Conservation (phyloP, 2,113 vertebrate species). For the Otis tarda region DNA sequence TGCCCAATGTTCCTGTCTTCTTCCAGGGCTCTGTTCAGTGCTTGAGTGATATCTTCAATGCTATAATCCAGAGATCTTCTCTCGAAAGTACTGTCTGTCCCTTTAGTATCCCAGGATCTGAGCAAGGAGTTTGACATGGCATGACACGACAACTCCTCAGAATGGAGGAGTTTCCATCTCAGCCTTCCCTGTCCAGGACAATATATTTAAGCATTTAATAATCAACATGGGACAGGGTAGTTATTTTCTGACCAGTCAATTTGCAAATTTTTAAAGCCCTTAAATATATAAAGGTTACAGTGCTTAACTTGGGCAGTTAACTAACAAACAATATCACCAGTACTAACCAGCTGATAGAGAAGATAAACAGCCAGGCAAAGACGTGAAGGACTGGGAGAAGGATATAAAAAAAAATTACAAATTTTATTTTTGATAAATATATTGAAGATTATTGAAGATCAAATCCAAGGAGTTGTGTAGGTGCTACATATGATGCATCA, state of each 20-base stretch:
- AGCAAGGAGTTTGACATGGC: not conserved
- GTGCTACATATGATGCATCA: not conserved
- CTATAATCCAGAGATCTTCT: not conserved
- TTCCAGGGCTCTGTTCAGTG: not conserved
- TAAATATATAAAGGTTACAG: not conserved
- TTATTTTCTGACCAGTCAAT: not conserved
- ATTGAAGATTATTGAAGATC: not conserved
- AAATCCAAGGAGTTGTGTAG: accelerated
- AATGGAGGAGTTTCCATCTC: not conserved
- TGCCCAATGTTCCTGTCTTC: not conserved
- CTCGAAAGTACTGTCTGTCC: not conserved
- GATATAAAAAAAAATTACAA: not conserved
- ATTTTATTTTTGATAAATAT: not conserved
- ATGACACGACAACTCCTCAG: not conserved
- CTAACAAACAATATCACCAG: not conserved
- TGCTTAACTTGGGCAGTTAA: not conserved
- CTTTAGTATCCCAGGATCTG: not conserved
- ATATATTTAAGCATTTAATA: not conserved
- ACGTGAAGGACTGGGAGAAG: not conserved
- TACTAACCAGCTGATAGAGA: not conserved
- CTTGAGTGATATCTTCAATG: not conserved
- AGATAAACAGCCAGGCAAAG: not conserved
- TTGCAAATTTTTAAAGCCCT: not conserved
- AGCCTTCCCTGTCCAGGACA: not conserved
- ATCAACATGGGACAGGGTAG: accelerated